These are phyloP conservation scores for Luperina nickerlii DNA, from an alignment of 2,888 invertebrate genomes.

Conservation along the genomic window DNA sequence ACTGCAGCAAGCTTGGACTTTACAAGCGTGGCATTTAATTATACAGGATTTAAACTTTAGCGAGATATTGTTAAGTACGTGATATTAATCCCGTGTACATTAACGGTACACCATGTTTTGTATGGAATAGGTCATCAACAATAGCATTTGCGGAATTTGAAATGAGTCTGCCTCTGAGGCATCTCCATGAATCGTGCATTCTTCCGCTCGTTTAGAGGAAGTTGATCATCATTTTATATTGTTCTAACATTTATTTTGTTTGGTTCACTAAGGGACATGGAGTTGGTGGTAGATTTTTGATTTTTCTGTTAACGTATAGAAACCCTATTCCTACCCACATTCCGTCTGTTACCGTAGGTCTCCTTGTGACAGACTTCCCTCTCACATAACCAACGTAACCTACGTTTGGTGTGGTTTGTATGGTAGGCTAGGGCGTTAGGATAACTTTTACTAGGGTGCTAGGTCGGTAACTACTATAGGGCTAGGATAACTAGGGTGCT, in stretches of 20 bases:
- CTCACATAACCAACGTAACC: too few relatives aligned
- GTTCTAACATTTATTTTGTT: neutral
- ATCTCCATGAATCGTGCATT: neutral
- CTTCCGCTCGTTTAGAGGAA: neutral
- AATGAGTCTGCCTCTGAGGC: neutral
- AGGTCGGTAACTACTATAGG: too few relatives aligned
- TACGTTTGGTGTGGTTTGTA: too few relatives aligned
- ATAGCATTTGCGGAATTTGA: neutral
- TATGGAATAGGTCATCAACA: constrained; percentile 1
- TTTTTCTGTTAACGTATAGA: too few relatives aligned
- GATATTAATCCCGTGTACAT: constrained; percentile 27
- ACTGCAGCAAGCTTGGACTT: constrained; percentile 33
- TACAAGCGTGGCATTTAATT: constrained; percentile 49
- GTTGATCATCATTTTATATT: neutral
- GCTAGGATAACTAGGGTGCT: too few relatives aligned
- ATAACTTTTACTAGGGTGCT: too few relatives aligned
- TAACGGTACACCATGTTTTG: constrained; percentile 18
- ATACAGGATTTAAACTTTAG: constrained; percentile 38
- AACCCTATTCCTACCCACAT: too few relatives aligned
- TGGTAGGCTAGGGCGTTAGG: too few relatives aligned
- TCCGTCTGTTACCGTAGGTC: too few relatives aligned
- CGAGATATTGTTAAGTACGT: constrained; percentile 18
- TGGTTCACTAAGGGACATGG: neutral
- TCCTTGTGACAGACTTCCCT: too few relatives aligned
- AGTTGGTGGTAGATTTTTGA: neutral